phyloP scores from a whole-genome alignment of 2,113 vertebrate genomes.

The Phaethon lepturus region DNA sequence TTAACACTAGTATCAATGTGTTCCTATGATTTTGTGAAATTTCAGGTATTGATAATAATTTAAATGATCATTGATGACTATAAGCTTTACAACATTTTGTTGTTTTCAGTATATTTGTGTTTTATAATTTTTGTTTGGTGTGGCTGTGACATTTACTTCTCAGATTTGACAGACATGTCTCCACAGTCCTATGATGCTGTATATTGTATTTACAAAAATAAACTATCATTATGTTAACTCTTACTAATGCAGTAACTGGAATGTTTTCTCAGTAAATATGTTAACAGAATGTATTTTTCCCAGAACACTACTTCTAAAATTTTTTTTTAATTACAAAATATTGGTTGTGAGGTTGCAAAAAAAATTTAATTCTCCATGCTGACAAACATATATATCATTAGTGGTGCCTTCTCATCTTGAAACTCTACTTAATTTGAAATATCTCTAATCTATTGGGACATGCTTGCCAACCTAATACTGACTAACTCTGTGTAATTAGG shows the following conservation, averaged over 20 bases:
- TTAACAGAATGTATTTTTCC: neutral
- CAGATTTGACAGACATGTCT: neutral
- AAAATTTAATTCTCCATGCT: neutral
- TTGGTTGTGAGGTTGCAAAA: neutral
- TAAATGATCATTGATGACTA: neutral
- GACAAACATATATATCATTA: neutral
- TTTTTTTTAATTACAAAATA: neutral
- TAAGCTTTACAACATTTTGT: neutral
- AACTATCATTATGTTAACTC: neutral
- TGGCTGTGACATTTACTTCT: neutral
- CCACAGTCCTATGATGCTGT: neutral
- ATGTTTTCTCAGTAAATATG: neutral
- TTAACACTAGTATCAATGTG: neutral
- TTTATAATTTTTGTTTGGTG: neutral
- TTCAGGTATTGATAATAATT: neutral
- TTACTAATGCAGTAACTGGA: neutral
- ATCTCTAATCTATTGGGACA: neutral
- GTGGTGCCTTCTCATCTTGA: neutral
- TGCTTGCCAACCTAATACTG: neutral
- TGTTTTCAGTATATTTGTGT: neutral
- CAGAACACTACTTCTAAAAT: neutral
- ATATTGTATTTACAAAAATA: conserved; percentile 24
- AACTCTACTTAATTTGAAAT: neutral
- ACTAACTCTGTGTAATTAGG: neutral
- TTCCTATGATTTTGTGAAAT: neutral